These are phyloP conservation scores for Oscarella lobularis DNA, from an alignment of 37 sponge, comb jelly and placozoan genomes.

Conservation along the genomic window DNA sequence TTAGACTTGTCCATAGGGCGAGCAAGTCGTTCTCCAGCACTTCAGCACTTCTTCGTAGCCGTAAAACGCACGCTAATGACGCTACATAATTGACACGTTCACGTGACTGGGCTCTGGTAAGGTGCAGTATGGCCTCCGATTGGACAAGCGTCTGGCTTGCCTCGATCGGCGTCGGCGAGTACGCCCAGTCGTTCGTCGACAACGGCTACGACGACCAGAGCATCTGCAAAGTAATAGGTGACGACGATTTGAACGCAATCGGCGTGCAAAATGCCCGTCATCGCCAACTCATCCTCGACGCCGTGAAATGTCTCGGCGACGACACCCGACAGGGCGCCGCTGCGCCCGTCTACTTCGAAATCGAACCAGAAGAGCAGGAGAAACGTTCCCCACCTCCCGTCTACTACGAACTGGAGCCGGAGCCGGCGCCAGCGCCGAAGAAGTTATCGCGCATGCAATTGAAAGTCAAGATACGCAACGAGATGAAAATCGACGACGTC, in stretches of 20 bases:
- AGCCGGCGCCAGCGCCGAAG: background rate
- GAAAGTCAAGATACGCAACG: background rate
- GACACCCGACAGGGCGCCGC: background rate
- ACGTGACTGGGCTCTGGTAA: no score
- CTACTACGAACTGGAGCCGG: background rate
- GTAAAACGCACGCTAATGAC: no score
- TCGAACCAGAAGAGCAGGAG: background rate
- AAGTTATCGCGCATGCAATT: background rate
- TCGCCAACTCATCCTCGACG: conserved; percentile 16
- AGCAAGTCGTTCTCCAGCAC: no score
- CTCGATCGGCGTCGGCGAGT: conserved; percentile 26
- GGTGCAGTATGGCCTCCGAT: no score
- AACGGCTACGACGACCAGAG: conserved; percentile 58
- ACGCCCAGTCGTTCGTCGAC: conserved; percentile 42
- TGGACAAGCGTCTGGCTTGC: no score
- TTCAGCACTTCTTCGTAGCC: no score
- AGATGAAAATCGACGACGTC: background rate
- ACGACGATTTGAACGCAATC: conserved; percentile 58
- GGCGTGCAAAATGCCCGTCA: conserved; percentile 27
- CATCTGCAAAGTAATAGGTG: conserved; percentile 26
- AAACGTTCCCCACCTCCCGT: background rate
- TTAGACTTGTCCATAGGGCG: no score
- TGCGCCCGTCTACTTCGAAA: background rate
- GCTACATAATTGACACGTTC: no score
- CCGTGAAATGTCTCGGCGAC: background rate